phyloP scores from a whole-genome alignment of 2,113 vertebrate genomes.

The Sylvilagus bachmani region DNA sequence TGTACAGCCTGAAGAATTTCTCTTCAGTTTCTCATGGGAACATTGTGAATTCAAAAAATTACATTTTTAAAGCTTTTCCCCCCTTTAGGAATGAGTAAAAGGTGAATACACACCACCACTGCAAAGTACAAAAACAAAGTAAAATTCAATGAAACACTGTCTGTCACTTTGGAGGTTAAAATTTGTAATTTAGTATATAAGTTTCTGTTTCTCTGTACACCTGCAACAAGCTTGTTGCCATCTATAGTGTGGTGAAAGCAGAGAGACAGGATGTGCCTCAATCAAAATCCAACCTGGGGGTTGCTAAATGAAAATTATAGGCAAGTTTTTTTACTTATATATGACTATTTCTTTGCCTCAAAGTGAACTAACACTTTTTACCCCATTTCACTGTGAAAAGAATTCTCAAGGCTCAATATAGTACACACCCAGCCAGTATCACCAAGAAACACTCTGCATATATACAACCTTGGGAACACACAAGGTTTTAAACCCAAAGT shows the following conservation, averaged over 20 bases:
- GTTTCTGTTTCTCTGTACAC: neutral
- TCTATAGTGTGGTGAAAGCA: neutral
- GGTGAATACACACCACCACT: neutral
- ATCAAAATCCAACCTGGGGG: neutral
- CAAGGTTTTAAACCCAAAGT: neutral
- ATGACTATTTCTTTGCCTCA: neutral
- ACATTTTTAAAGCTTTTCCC: neutral
- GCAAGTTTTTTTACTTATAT: slow-evolving; percentile 18
- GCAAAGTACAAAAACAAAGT: slow-evolving; percentile 15
- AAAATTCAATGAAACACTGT: slow-evolving; percentile 39
- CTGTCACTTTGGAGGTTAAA: neutral
- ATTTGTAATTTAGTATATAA: neutral
- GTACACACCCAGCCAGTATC: neutral
- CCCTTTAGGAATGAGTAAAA: slow-evolving; percentile 11
- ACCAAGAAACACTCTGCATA: neutral
- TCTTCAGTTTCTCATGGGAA: slow-evolving; percentile 25
- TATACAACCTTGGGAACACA: neutral
- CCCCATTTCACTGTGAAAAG: neutral
- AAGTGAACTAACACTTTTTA: neutral
- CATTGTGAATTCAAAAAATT: slow-evolving; percentile 47
- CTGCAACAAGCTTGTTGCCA: neutral
- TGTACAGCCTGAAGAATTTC: neutral
- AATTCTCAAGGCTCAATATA: neutral
- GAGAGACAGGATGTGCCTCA: neutral
- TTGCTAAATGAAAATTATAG: neutral